Conservation (phyloP, 2,113 vertebrate genomes). For the Trogon melanurus region DNA sequence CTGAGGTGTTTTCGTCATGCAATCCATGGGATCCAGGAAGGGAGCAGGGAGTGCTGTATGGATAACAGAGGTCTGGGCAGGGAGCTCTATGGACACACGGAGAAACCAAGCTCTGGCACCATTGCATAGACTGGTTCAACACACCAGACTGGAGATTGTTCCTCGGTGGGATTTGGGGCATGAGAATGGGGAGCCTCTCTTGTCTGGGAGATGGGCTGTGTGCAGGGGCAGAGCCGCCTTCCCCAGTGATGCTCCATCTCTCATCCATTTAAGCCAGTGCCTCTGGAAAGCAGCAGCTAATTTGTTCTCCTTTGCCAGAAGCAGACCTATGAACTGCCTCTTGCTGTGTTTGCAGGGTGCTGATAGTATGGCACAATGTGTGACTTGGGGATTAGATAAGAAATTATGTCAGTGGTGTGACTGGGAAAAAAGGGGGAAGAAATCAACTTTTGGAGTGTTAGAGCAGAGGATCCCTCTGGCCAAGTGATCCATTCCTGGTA, state of each 20-base stretch:
- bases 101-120: background rate
- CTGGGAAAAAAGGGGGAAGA: background rate
- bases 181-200: no score
- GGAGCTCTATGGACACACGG: background rate
- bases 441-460: background rate
- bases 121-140: rapidly evolving
- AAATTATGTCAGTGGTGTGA: background rate
- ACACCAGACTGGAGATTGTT: background rate
- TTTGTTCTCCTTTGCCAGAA: background rate
- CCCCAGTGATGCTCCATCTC: background rate
- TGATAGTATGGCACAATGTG: rapidly evolving
- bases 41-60: background rate
- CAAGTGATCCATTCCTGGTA: background rate
- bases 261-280: background rate
- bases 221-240: background rate
- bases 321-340: background rate
- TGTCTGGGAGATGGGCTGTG: background rate
- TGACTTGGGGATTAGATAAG: no score
- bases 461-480: background rate
- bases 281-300: background rate
- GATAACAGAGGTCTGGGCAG: background rate
- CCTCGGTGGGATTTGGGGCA: rapidly evolving
- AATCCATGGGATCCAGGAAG: rapidly evolving
- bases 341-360: background rate
- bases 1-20: background rate